These are phyloP conservation scores for Mormyrus lacerda DNA, from an alignment of 2,113 vertebrate genomes.

Conservation along the genomic window DNA sequence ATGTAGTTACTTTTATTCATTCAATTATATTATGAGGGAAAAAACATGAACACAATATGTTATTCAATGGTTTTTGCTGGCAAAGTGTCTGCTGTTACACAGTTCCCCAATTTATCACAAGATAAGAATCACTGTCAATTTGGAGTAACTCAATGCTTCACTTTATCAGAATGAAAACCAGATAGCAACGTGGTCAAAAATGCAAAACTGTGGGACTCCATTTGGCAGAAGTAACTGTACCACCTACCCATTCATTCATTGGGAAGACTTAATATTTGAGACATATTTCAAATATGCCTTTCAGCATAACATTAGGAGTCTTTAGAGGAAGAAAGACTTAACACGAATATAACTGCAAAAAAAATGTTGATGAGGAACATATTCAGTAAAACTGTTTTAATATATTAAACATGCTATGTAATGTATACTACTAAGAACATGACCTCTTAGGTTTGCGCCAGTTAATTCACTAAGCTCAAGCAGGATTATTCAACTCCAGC, in stretches of 20 bases:
- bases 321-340: not conserved
- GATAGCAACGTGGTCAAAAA: not conserved
- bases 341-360: not conserved
- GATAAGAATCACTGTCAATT: not conserved
- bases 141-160: not conserved
- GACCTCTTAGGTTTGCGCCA: not conserved
- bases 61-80: not conserved
- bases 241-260: not conserved
- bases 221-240: not conserved
- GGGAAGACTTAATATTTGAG: not conserved
- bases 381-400: not conserved
- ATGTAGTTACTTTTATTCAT: not conserved
- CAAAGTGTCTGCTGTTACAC: not conserved
- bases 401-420: not conserved
- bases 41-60: not conserved
- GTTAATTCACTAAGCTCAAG: not conserved
- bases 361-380: not conserved
- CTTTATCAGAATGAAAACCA: not conserved
- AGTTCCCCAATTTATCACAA: not conserved
- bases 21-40: not conserved
- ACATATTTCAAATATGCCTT: not conserved
- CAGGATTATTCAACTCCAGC: constrained; percentile 8
- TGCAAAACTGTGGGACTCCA: not conserved
- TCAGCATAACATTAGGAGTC: not conserved
- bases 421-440: not conserved